Percentiles rank a stretch among this genome's conserved stretches.
phyloP scores from a whole-genome alignment of 2,113 vertebrate species.

The Melanostigma gelatinosum region DNA sequence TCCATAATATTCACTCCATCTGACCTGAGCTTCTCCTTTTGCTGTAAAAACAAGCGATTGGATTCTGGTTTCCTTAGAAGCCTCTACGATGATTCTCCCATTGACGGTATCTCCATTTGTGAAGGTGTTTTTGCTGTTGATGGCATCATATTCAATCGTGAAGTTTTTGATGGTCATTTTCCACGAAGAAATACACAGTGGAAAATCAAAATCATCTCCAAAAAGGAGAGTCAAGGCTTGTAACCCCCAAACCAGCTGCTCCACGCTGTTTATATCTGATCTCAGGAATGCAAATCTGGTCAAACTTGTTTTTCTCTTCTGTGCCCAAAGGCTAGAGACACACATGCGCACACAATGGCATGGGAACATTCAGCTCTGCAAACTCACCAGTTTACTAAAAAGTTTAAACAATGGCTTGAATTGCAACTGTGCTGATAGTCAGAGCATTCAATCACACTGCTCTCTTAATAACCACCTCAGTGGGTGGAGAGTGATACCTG shows the following conservation, averaged over 20 bases:
- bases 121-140: slow-evolving; percentile 75
- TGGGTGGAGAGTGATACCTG: neutral
- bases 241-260: accelerated
- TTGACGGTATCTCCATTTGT: slow-evolving; percentile 75
- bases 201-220: neutral
- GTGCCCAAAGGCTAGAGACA: neutral
- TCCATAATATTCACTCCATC: slow-evolving; percentile 60
- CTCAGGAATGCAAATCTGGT: accelerated
- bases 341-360: neutral
- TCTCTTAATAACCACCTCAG: neutral
- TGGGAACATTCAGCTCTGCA: neutral
- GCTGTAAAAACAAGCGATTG: slow-evolving; percentile 58
- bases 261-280: accelerated
- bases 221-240: neutral
- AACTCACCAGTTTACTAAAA: neutral
- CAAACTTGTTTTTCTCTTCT: slow-evolving; percentile 24
- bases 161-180: slow-evolving; percentile 61
- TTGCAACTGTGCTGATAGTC: neutral
- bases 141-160: slow-evolving; percentile 73
- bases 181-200: neutral
- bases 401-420: neutral
- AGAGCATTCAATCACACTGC: neutral
- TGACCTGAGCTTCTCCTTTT: slow-evolving; percentile 67
- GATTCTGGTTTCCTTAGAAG: slow-evolving; percentile 62
- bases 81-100: slow-evolving; percentile 73